These are phyloP conservation scores for Mycalesis mineus DNA, from an alignment of 2,888 invertebrate species.

Conservation along the genomic window DNA sequence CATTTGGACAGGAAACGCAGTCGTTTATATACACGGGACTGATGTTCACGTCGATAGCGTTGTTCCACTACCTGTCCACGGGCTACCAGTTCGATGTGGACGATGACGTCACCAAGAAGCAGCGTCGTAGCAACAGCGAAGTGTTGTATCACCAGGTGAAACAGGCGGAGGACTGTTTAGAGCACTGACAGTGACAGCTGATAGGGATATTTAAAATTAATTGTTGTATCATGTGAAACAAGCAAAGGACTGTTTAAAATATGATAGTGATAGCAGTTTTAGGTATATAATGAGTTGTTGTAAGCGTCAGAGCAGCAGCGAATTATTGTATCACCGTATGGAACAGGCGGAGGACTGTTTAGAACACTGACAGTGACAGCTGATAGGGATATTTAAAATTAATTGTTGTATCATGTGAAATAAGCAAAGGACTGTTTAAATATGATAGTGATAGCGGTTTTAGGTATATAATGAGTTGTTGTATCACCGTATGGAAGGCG, in stretches of 20 bases:
- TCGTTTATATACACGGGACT: slow-evolving; percentile 88
- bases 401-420: neutral
- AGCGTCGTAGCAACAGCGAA: slow-evolving; percentile 47
- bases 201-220: neutral
- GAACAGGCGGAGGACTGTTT: slow-evolving; percentile 49
- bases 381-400: too few species aligned
- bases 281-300: too few species aligned
- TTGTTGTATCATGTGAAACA: neutral
- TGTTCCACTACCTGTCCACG: slow-evolving; percentile 79
- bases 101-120: slow-evolving; percentile 29
- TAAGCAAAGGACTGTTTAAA: neutral
- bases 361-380: slow-evolving; percentile 22
- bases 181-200: slow-evolving; percentile 15
- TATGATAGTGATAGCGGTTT: too few species aligned
- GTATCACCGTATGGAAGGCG: slow-evolving; percentile 50
- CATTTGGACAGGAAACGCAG: slow-evolving; percentile 81
- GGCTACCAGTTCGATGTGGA: slow-evolving; percentile 43
- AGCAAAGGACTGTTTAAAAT: neutral
- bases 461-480: slow-evolving; percentile 49
- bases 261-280: too few species aligned
- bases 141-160: slow-evolving; percentile 51
- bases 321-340: slow-evolving; percentile 50
- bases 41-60: slow-evolving; percentile 83
- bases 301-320: slow-evolving; percentile 46
- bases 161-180: slow-evolving; percentile 46